A percentile compares a stretch with the other conserved stretches of the same genome.
These are phyloP conservation scores for Orchesellides sinensis DNA, from an alignment of 2,888 invertebrate genomes.

Conservation along the genomic window DNA sequence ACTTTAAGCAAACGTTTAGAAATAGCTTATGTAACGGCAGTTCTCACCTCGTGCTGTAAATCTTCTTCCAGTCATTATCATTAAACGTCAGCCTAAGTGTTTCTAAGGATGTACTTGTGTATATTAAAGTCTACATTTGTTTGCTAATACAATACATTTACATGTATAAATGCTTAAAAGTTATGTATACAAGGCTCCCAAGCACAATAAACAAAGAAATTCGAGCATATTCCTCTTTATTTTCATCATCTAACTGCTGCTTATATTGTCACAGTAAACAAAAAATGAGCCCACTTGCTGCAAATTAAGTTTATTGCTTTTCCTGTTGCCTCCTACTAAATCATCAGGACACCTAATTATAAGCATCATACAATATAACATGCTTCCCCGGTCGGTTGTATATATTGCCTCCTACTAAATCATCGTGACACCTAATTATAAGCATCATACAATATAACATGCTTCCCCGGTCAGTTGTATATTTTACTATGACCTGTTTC, in stretches of 20 bases:
- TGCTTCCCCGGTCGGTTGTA: no score
- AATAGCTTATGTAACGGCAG: slow-evolving; percentile 19
- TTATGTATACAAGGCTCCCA: neutral
- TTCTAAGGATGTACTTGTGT: no score
- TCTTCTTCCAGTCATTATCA: slow-evolving; percentile 21
- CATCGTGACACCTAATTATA: neutral
- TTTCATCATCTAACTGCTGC: neutral
- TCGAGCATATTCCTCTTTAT: neutral
- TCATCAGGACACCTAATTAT: neutral
- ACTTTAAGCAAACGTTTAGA: slow-evolving; percentile 15
- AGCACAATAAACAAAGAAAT: neutral
- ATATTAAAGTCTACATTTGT: no score
- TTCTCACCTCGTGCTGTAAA: slow-evolving; percentile 17
- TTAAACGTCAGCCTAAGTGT: no score
- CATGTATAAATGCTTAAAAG: neutral
- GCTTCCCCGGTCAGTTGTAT: no score
- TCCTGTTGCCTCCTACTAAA: neutral
- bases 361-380: neutral
- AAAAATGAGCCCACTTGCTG: neutral
- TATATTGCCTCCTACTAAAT: neutral
- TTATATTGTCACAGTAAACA: slow-evolving; percentile 9
- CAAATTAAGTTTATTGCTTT: neutral
- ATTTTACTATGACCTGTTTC: no score
- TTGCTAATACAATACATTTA: no score
- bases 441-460: no score